Evolutionary conservation across 30 jellyfish, hydroid and myxozoan genomes (phyloP), one percentile per base, ranked within the genome.

Genomic region (Hydractinia echinata): DNA sequence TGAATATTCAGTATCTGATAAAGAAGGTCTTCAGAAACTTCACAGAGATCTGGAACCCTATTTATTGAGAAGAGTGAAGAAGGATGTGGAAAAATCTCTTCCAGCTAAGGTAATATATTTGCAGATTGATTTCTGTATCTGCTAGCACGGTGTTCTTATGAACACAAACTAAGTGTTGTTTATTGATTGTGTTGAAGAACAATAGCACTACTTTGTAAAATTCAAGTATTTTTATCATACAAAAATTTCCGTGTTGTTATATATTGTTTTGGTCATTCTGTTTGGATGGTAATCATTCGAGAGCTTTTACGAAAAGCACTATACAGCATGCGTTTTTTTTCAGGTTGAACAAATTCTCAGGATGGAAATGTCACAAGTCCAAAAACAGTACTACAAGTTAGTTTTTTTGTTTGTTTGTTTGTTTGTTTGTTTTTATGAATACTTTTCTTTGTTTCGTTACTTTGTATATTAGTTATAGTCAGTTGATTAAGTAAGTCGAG

Each of bases 301-400:
- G 44, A 30, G 44, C 44, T 30, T 30, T 30, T 30, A 30, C 44
- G 44, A 30, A 30, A 30, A 30, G 44, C 44, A 30, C 44, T 30
- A 30, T 30, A 30, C 44, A 30, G 44, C 44, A 30, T 30, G 44
- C 44, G n/a, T n/a, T n/a, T 15, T 18, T 8, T 58, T 73, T 14
- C 76, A 91, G 97, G 96, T 94, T 15, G 99, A 94, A 52, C 99
- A 94, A 79, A 94, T 94, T 76, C 85, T 94, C 44, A 54, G 99
- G 54, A 87, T 94, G 54, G 99, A 94, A 85, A 94, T 94, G 99
- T 87, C 99, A 7, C 88, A 86, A 5, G 83, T 81, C 39, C 99
- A 94, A 69, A 94, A 88, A 76, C 95, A 94, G 67, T 87, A 87
- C 54, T 94, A 94, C 91, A 91, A 86, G 97, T 91, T 30, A 56